Evolutionary conservation across 2,113 vertebrate species (phyloP), one percentile per base, ranked within the genome.

Genomic region (Heterotilapia buettikoferi): DNA sequence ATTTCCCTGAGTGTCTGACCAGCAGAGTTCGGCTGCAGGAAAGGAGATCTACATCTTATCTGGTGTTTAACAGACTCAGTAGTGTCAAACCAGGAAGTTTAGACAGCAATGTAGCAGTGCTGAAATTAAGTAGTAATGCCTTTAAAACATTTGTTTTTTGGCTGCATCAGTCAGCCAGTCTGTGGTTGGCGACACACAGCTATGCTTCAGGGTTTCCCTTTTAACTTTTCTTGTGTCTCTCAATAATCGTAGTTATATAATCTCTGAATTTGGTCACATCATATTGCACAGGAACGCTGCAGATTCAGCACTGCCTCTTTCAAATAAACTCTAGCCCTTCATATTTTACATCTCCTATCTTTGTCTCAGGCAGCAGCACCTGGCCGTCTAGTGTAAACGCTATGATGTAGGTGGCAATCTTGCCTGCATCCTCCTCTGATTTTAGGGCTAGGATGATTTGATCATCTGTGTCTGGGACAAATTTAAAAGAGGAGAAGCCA

Each of bases 401-500:
- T 31, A 96, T 97, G 95, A 99, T 97, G 94, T 99, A 99, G 33
- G 97, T 98, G 85, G 98, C 98, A 0, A 98, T 90, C 33, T 59
- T 93, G 26, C 98, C 98, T 0, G 94, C 89, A 24, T 98, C 98
- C 92, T 99, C 98, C 76, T 99, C 98, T 0, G 98, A 99, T 79
- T 99, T 99, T 45, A 99, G 94, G 0, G 98, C 98, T 91, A 99
- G 94, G 1, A 99, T 93, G 53, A 99, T 95, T 94, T 97, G 97
- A 95, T 99, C 98, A 0, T 98, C 97, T 0, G 98, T 99, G 94
- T 97, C 96, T 0, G 98, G 98, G 66, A 99, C 88, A 89, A 99
- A 99, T 88, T 97, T 98, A 92, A 99, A 99, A 2, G 98, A 98
- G n/a, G 98, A 99, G 93, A 99, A 99, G 93, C 98, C 98, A 0